Evolutionary conservation across 2,113 vertebrate species (phyloP).

Genomic region (Oxyura jamaicensis): DNA sequence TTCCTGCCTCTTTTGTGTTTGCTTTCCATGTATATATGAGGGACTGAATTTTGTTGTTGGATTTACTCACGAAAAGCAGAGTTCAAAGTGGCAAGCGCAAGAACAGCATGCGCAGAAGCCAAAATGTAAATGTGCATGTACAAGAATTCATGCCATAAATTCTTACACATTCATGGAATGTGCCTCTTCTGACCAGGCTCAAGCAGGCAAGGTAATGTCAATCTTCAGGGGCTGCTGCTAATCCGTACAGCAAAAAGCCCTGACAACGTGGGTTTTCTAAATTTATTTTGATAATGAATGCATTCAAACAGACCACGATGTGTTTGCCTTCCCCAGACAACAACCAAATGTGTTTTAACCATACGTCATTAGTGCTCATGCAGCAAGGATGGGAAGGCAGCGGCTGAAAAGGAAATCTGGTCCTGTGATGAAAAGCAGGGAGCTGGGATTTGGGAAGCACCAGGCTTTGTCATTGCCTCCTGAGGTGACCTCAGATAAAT

Average conservation of each 20-base stretch:
- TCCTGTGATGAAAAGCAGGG: background rate
- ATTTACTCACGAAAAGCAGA: slow-evolving; percentile 20
- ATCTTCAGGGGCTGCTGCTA: background rate
- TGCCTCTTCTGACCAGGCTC: background rate
- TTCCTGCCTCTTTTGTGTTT: background rate
- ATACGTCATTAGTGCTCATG: fast-evolving
- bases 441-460: background rate
- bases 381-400: background rate
- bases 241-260: background rate
- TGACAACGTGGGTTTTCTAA: background rate
- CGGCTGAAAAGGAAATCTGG: background rate
- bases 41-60: background rate
- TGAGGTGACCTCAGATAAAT: background rate
- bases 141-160: slow-evolving; percentile 50
- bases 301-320: fast-evolving
- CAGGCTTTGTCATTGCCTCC: background rate
- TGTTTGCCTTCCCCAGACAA: background rate
- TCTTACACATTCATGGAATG: slow-evolving; percentile 47
- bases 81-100: background rate
- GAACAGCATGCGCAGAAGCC: slow-evolving; percentile 14
- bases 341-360: background rate
- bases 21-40: background rate
- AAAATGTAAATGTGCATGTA: slow-evolving; percentile 54
- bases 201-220: background rate
- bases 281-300: background rate